Evolutionary conservation across 2,888 invertebrate genomes (phyloP).

Genomic region (Dasysyrphus albostriatus): DNA sequence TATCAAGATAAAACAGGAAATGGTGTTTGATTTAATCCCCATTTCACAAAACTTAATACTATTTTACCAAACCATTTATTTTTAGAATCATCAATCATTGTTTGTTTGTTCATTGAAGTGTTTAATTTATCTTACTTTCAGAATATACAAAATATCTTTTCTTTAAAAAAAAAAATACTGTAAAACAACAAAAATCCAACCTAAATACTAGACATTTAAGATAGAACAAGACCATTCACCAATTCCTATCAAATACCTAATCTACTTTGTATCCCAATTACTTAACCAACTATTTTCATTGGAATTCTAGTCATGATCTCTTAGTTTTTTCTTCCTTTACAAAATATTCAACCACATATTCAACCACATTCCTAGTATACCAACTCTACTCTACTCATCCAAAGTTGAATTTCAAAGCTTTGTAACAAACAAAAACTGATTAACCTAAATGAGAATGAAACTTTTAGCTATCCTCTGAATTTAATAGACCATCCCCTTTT

Average conservation of each 20-base stretch:
- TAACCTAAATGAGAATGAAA: slow-evolving; percentile 3
- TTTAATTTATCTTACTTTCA: background rate
- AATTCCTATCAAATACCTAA: background rate
- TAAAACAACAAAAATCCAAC: background rate
- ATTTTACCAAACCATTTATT: background rate
- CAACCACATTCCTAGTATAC: background rate
- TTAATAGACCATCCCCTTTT: background rate
- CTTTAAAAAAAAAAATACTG: background rate
- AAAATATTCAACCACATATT: slow-evolving; percentile 16
- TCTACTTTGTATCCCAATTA: background rate
- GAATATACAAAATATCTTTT: background rate
- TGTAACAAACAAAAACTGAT: slow-evolving; percentile 2
- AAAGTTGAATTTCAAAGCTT: background rate
- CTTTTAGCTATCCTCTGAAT: slow-evolving; percentile 11
- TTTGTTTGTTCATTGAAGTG: background rate
- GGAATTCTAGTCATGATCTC: background rate
- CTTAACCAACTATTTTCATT: slow-evolving; percentile 11
- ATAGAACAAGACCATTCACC: background rate
- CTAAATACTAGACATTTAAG: background rate
- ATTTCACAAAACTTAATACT: background rate
- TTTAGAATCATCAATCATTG: background rate
- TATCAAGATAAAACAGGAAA: background rate
- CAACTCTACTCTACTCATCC: background rate
- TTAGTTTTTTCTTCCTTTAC: background rate
- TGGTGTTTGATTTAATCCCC: background rate